These are phyloP conservation scores for Nycteola revayana DNA, from an alignment of 2,888 invertebrate species.

Conservation along the genomic window DNA sequence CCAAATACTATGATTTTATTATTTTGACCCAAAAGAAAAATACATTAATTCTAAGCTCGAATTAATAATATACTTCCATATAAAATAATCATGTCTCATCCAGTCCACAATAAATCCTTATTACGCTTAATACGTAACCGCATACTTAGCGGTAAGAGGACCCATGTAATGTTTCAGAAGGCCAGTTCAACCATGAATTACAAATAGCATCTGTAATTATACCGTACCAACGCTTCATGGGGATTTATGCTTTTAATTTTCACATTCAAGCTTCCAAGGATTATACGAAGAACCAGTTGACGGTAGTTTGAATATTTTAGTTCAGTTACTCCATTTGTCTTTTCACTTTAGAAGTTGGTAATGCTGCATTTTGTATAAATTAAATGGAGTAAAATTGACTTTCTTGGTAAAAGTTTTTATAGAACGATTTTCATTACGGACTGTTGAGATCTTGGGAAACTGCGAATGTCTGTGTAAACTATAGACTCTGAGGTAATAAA, in stretches of 20 bases:
- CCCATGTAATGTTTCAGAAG: conserved; percentile 42
- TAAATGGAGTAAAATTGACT: too few relatives aligned
- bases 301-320: conserved; percentile 3
- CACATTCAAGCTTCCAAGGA: conserved; percentile 32
- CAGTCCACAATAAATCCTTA: conserved; percentile 21
- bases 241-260: conserved; percentile 54
- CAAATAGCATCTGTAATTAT: conserved; percentile 55
- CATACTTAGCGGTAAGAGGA: conserved; percentile 46
- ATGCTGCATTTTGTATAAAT: background rate
- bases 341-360: too few relatives aligned
- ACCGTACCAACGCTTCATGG: conserved; percentile 34
- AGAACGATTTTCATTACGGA: background rate
- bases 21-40: too few relatives aligned
- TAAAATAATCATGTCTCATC: conserved; percentile 25
- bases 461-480: too few relatives aligned
- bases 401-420: too few relatives aligned
- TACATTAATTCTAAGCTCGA: too few relatives aligned
- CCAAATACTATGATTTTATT: too few relatives aligned
- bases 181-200: conserved; percentile 55
- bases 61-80: too few relatives aligned
- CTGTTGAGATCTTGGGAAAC: too few relatives aligned
- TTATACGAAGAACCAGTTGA: conserved; percentile 4
- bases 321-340: too few relatives aligned
- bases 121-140: conserved; percentile 27
- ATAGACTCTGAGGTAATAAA: too few relatives aligned